phyloP scores from a whole-genome alignment of 1,140 invertebrate genomes.

The Ceratina australensis region DNA sequence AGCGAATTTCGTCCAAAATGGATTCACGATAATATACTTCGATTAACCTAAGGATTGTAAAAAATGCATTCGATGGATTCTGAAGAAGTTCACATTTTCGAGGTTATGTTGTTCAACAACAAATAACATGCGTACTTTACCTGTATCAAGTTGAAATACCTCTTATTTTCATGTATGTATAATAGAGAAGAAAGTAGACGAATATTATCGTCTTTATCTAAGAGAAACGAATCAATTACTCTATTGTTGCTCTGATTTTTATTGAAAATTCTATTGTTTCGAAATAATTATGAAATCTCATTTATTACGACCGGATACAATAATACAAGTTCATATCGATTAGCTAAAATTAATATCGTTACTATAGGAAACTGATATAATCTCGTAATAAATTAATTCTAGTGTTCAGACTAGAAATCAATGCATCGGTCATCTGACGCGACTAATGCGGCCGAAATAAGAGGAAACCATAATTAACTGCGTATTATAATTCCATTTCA shows the following conservation, averaged over 20 bases:
- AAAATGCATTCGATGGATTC: background rate
- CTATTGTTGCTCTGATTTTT: background rate
- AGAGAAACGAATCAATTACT: background rate
- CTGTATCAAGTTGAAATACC: conserved; percentile 1
- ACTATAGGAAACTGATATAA: background rate
- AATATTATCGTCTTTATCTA: background rate
- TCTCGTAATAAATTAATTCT: too few species aligned
- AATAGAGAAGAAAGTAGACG: background rate
- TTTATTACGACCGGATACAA: background rate
- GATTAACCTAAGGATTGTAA: background rate
- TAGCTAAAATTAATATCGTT: background rate
- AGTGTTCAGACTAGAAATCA: too few species aligned
- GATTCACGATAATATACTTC: background rate
- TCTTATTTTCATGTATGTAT: background rate
- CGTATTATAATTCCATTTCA: background rate
- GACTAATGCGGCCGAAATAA: background rate
- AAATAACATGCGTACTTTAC: conserved; percentile 19
- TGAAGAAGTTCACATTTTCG: background rate
- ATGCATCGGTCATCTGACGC: background rate
- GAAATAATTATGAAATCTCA: background rate
- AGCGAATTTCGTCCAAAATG: background rate
- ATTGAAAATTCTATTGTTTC: background rate
- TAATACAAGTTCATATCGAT: background rate
- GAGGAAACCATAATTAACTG: too few species aligned
- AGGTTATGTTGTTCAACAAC: conserved; percentile 30